A percentile compares a stretch with the other conserved stretches of the same genome.
These are phyloP conservation scores for Avahi laniger DNA, from an alignment of 2,797 vertebrate species.

Conservation along the genomic window DNA sequence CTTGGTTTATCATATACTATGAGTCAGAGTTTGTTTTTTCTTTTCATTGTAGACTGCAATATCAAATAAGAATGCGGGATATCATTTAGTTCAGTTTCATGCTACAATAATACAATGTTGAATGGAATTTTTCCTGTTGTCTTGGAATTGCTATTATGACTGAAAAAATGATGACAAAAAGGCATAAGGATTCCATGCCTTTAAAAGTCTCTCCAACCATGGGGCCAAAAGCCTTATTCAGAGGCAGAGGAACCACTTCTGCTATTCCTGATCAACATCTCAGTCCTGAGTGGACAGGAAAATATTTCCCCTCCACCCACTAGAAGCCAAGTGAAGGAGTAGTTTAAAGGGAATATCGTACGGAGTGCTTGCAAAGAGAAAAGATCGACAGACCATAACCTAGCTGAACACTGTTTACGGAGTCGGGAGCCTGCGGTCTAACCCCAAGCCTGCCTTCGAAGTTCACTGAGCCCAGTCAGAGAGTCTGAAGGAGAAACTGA, in stretches of 20 bases:
- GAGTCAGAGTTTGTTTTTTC: not conserved
- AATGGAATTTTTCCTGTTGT: not conserved
- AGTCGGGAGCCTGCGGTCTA: not conserved
- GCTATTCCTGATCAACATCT: not conserved
- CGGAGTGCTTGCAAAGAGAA: not conserved
- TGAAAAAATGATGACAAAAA: not conserved
- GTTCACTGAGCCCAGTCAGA: not conserved
- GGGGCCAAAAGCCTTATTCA: not conserved
- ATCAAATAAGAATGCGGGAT: not conserved
- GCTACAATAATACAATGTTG: not conserved
- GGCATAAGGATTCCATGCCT: not conserved
- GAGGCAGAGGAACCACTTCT: not conserved
- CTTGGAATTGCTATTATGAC: constrained; percentile 1
- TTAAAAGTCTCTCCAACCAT: not conserved
- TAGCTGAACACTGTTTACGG: not conserved
- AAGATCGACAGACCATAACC: not conserved
- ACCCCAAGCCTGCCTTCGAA: not conserved
- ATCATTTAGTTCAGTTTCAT: constrained; percentile 29
- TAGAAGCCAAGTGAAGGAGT: not conserved
- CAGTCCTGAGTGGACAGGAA: not conserved
- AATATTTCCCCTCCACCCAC: not conserved
- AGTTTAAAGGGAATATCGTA: not conserved
- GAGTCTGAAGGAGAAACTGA: not conserved
- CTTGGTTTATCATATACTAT: not conserved
- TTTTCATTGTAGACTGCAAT: not conserved